A percentile compares a stretch with the other conserved stretches of the same genome.
Conservation (phyloP, 1,140 invertebrate genomes). For the Zophobas atratus region DNA sequence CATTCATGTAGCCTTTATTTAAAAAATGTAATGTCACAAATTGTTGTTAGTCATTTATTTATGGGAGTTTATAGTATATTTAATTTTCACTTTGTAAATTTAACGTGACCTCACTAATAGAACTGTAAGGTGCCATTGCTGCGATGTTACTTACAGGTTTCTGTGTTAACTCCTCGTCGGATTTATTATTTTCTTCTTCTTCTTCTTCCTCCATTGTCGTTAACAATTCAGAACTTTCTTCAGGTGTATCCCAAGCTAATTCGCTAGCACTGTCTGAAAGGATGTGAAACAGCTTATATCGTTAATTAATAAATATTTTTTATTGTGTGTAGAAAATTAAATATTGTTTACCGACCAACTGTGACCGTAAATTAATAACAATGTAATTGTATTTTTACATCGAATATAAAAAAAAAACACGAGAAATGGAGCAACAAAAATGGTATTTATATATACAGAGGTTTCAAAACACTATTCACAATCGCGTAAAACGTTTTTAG, state of each 20-base stretch:
- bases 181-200: conserved; percentile 70
- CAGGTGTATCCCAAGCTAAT: conserved; percentile 69
- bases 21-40: not conserved
- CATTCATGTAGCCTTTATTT: not conserved
- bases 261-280: conserved; percentile 65
- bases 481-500: too few relatives aligned
- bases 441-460: too few relatives aligned
- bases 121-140: conserved; percentile 65
- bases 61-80: not conserved
- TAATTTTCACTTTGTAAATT: conserved; percentile 34
- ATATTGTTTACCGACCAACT: too few relatives aligned
- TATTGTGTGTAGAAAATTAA: not conserved
- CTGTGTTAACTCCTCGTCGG: conserved; percentile 61
- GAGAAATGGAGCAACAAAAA: too few relatives aligned
- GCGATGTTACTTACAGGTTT: conserved; percentile 65
- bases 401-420: too few relatives aligned
- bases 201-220: conserved; percentile 71
- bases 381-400: too few relatives aligned
- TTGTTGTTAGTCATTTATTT: not conserved
- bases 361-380: too few relatives aligned
- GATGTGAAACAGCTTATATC: conserved; percentile 17
- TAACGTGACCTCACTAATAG: conserved; percentile 66
- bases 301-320: not conserved
- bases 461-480: too few relatives aligned
- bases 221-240: conserved; percentile 69